Conservation (phyloP, 2,888 invertebrate species). For the Drosophila anomelani region DNA sequence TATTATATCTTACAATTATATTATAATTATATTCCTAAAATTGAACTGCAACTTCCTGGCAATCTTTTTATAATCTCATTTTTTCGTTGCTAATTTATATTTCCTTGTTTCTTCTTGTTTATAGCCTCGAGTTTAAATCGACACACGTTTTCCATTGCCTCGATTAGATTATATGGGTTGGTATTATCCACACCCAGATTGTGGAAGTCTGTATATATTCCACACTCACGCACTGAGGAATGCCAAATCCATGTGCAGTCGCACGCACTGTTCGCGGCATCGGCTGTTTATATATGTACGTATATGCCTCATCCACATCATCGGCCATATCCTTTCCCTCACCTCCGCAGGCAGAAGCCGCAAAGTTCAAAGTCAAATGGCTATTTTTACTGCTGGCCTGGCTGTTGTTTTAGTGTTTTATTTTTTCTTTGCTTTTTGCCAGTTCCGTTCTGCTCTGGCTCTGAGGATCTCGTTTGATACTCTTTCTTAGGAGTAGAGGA, state of each 20-base stretch:
- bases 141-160: constrained; percentile 66
- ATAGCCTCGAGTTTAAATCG: constrained; percentile 54
- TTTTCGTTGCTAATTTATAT: constrained; percentile 45
- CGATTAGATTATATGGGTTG: constrained; percentile 63
- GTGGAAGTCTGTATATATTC: constrained; percentile 10
- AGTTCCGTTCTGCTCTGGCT: constrained; percentile 24
- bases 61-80: background rate
- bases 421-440: constrained; percentile 22
- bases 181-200: constrained; percentile 34
- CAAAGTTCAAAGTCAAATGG: constrained; percentile 68
- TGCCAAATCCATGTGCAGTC: constrained; percentile 37
- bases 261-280: constrained; percentile 41
- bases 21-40: background rate
- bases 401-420: constrained; percentile 28
- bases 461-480: constrained; percentile 26
- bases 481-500: constrained; percentile 1
- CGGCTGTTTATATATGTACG: background rate
- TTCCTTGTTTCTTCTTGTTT: constrained; percentile 58
- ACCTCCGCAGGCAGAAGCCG: constrained; percentile 47
- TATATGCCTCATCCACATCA: constrained; percentile 11
- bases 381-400: constrained; percentile 55
- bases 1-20: background rate
- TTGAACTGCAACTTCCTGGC: background rate
- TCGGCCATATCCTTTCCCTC: constrained; percentile 37
- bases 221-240: constrained; percentile 22